Percentiles rank a stretch among this genome's conserved stretches.
phyloP scores from a whole-genome alignment of 1,140 invertebrate genomes.

The Agrilus planipennis region DNA sequence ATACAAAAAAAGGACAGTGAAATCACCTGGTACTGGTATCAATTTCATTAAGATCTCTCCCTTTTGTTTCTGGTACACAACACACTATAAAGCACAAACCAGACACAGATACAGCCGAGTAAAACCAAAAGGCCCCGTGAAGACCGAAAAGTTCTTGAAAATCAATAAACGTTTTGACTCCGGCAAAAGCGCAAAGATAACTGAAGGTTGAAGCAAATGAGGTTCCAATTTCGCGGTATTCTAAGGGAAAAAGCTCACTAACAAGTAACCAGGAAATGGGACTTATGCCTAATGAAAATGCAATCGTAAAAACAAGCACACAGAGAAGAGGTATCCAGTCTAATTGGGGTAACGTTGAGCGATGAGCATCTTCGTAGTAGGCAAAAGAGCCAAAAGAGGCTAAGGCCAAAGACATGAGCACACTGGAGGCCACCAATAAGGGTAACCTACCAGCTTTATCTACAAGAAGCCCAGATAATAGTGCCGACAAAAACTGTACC shows the following conservation, averaged over 20 bases:
- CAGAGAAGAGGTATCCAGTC: constrained; percentile 73
- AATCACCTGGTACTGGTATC: constrained; percentile 43
- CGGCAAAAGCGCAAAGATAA: constrained; percentile 77
- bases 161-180: constrained; percentile 78
- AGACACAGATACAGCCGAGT: constrained; percentile 68
- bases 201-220: constrained; percentile 74
- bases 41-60: constrained; percentile 78
- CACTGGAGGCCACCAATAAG: constrained; percentile 62
- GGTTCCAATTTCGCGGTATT: constrained; percentile 71
- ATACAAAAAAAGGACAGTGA: too few relatives aligned
- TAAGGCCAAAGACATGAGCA: constrained; percentile 69
- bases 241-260: constrained; percentile 76
- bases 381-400: constrained; percentile 68
- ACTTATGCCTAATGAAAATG: constrained; percentile 78
- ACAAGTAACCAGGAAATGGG: constrained; percentile 81
- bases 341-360: constrained; percentile 35
- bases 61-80: constrained; percentile 84
- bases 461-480: constrained; percentile 66
- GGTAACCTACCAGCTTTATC: constrained; percentile 67
- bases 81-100: constrained; percentile 74
- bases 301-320: constrained; percentile 68
- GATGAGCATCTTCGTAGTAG: constrained; percentile 52
- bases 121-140: constrained; percentile 79
- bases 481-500: constrained; percentile 63
- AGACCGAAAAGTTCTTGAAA: constrained; percentile 64